Conservation (phyloP, 2,888 invertebrate genomes). For the Amorpha juglandis region DNA sequence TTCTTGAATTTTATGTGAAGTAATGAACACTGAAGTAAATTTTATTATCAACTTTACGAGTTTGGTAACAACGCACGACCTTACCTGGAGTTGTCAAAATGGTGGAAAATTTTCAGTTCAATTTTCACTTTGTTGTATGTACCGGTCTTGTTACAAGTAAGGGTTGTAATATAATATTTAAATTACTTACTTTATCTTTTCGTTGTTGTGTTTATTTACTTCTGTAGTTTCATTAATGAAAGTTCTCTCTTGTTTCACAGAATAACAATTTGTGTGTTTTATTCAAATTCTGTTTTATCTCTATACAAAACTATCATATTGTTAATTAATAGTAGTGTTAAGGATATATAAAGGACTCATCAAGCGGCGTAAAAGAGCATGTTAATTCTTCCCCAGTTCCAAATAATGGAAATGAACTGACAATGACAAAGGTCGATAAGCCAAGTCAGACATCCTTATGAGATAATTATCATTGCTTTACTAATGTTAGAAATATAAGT, state of each 20-base stretch:
- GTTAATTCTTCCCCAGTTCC: too few relatives aligned
- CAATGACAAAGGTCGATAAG: too few relatives aligned
- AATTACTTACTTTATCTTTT: neutral
- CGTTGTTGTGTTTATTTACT: neutral
- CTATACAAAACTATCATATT: too few relatives aligned
- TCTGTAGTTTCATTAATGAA: neutral
- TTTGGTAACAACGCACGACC: conserved; percentile 30
- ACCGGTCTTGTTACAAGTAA: conserved; percentile 7
- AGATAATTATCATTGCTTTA: too few relatives aligned
- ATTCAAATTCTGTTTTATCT: neutral
- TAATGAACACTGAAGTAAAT: conserved; percentile 36
- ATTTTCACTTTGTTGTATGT: conserved; percentile 18
- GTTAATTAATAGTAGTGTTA: too few relatives aligned
- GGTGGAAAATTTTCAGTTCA: conserved; percentile 20
- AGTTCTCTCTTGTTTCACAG: neutral
- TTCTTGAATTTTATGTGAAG: conserved; percentile 36
- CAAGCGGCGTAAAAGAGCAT: too few relatives aligned
- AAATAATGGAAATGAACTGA: too few relatives aligned
- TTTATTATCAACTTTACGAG: conserved; percentile 39
- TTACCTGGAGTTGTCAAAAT: conserved; percentile 29
- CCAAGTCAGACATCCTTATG: too few relatives aligned
- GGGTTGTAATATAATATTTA: conserved; percentile 3
- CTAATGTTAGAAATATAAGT: too few relatives aligned
- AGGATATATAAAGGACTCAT: too few relatives aligned
- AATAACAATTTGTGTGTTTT: neutral